phyloP scores from a whole-genome alignment of 2,113 vertebrate genomes.

The Cyphomyrus plagiostoma region DNA sequence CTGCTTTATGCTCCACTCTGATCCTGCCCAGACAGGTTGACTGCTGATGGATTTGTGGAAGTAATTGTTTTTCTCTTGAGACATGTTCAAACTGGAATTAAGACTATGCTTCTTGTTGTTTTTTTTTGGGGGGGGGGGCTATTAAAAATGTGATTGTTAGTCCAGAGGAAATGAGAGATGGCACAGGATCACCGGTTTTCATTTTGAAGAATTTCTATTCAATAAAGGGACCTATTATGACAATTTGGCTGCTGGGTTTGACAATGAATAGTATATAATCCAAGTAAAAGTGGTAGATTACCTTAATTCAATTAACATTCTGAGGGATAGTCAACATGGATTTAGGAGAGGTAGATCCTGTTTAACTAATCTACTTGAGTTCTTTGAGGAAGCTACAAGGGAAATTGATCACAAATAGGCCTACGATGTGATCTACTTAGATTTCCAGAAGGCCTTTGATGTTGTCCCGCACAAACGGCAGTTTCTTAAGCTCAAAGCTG shows the following conservation, averaged over 20 bases:
- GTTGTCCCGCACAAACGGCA: too few species aligned
- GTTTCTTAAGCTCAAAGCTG: too few species aligned
- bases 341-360: too few species aligned
- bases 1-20: neutral
- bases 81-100: neutral
- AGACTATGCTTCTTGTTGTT: neutral
- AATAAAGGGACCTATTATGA: neutral
- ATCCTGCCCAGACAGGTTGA: neutral
- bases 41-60: neutral
- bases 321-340: too few species aligned
- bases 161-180: neutral
- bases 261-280: neutral
- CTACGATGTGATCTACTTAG: too few species aligned
- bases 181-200: neutral
- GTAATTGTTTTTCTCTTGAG: neutral
- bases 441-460: too few species aligned
- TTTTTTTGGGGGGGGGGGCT: neutral
- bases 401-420: too few species aligned
- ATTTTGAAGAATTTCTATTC: neutral
- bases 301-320: too few species aligned
- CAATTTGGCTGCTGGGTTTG: neutral
- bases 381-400: too few species aligned
- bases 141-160: neutral
- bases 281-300: too few species aligned
- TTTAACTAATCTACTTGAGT: too few species aligned